phyloP scores from a whole-genome alignment of 1,140 invertebrate species.

The Drosophila pallidifrons region DNA sequence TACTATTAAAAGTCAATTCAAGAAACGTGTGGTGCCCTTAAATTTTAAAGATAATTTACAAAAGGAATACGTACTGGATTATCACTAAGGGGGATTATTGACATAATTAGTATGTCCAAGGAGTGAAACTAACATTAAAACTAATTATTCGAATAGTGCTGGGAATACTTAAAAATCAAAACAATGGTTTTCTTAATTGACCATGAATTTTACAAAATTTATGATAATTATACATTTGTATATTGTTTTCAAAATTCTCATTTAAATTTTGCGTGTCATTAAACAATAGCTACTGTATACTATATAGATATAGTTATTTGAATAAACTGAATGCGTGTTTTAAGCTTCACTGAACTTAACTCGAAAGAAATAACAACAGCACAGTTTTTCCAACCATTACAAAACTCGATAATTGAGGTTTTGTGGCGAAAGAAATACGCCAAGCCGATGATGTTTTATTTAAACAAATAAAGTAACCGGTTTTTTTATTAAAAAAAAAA shows the following conservation, averaged over 20 bases:
- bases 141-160: background rate
- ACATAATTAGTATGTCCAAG: too few relatives aligned
- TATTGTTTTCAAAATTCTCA: constrained; percentile 20
- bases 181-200: background rate
- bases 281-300: constrained; percentile 33
- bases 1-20: constrained; percentile 14
- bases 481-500: constrained; percentile 20
- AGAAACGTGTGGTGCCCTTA: constrained; percentile 27
- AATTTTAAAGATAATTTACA: background rate
- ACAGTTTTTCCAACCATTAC: constrained; percentile 55
- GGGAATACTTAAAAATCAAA: background rate
- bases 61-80: background rate
- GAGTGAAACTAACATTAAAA: too few relatives aligned
- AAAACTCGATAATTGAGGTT: constrained; percentile 60
- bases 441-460: constrained; percentile 52
- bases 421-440: constrained; percentile 34
- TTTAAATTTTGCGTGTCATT: constrained; percentile 34
- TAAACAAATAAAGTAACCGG: constrained; percentile 67
- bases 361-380: constrained; percentile 22
- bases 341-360: constrained; percentile 49
- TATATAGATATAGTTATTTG: constrained; percentile 24
- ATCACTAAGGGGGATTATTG: background rate
- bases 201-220: constrained; percentile 10
- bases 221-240: constrained; percentile 1
- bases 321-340: constrained; percentile 41